Evolutionary conservation across 2,888 invertebrate genomes (phyloP).

Genomic region (Philopedon plagiatum): DNA sequence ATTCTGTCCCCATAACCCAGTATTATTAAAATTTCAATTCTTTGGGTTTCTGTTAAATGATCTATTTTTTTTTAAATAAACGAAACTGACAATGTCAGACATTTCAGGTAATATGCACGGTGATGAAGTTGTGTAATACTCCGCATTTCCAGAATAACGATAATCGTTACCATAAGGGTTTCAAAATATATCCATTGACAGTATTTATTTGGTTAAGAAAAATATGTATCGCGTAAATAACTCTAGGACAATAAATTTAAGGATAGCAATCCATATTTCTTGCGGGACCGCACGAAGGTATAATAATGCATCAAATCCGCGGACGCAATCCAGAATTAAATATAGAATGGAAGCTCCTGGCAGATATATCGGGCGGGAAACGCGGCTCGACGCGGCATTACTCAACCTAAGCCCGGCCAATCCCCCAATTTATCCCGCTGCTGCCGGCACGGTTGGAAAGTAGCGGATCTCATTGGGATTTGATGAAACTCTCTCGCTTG

Average conservation of each 20-base stretch:
- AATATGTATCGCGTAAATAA: no score
- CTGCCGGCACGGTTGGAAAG: slow-evolving; percentile 61
- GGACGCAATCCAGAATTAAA: slow-evolving; percentile 70
- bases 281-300: slow-evolving; percentile 65
- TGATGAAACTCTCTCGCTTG: slow-evolving; percentile 66
- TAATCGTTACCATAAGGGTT: no score
- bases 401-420: slow-evolving; percentile 69
- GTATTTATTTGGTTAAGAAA: no score
- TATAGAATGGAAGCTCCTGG: slow-evolving; percentile 66
- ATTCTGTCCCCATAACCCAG: no score
- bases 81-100: no score
- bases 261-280: slow-evolving; percentile 48
- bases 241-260: slow-evolving; percentile 30
- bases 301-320: slow-evolving; percentile 69
- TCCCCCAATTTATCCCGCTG: slow-evolving; percentile 69
- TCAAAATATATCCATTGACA: no score
- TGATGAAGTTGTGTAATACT: no score
- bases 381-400: slow-evolving; percentile 68
- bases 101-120: no score
- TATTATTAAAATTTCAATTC: no score
- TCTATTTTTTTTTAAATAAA: no score
- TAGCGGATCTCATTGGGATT: slow-evolving; percentile 70
- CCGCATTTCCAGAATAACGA: no score
- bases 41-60: no score
- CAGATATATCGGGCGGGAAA: slow-evolving; percentile 69